These are phyloP conservation scores for Prunella strophiata DNA, from an alignment of 2,797 vertebrate genomes.

Conservation along the genomic window DNA sequence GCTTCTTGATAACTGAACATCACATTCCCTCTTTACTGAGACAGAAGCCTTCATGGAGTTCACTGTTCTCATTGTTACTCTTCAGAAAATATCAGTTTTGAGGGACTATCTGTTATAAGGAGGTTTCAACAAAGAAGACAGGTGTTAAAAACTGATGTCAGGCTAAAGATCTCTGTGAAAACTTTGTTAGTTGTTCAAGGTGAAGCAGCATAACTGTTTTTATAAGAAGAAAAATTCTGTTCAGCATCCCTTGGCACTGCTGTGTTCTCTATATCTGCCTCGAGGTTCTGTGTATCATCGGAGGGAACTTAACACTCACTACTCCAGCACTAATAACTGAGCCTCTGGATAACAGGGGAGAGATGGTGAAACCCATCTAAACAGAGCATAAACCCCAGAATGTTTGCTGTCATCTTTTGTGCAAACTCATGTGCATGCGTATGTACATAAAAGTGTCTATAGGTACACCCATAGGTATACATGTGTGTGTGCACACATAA, in stretches of 20 bases:
- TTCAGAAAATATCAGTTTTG: not conserved
- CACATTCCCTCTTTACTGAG: not conserved
- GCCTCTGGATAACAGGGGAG: not conserved
- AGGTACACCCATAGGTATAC: not conserved
- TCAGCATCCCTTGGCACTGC: not conserved
- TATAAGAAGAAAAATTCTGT: not conserved
- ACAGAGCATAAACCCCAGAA: not conserved
- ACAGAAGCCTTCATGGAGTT: not conserved
- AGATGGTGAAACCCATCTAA: not conserved
- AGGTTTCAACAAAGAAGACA: not conserved
- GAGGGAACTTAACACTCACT: not conserved
- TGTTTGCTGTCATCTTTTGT: not conserved
- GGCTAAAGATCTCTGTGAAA: not conserved
- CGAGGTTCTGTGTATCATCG: rapidly evolving
- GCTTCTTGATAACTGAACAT: not conserved
- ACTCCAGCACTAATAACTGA: not conserved
- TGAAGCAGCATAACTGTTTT: not conserved
- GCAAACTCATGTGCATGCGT: not conserved
- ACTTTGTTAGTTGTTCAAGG: not conserved
- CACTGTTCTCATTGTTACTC: not conserved
- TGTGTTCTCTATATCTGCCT: not conserved
- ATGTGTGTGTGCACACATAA: rapidly evolving
- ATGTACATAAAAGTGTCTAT: not conserved
- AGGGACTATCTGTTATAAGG: not conserved
- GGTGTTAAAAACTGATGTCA: not conserved